Percentiles rank a stretch among this genome's conserved stretches.
phyloP scores from a whole-genome alignment of 2,797 vertebrate genomes.

The Xyrichtys novacula region DNA sequence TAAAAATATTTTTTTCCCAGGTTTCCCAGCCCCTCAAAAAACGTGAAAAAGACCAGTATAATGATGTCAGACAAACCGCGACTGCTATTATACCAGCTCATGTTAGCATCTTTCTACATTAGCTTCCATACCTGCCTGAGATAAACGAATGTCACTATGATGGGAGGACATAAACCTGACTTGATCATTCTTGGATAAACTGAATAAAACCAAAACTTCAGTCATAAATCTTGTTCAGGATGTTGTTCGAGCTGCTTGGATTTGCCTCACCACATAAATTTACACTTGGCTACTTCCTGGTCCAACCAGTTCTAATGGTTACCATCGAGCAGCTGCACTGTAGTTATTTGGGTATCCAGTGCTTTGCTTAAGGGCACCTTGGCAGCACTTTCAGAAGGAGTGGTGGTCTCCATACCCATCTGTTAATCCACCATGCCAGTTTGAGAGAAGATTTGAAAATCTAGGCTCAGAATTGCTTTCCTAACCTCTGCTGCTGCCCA shows the following conservation, averaged over 20 bases:
- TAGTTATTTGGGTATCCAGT: neutral
- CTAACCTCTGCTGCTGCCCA: constrained; percentile 51
- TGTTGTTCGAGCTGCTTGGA: neutral
- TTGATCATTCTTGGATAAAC: no score
- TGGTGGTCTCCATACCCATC: neutral
- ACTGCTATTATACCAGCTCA: no score
- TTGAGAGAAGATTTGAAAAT: constrained; percentile 44
- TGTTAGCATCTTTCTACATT: no score
- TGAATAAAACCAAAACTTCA: no score
- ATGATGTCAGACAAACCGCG: no score
- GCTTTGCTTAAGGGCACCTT: constrained; percentile 38
- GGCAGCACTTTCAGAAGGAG: constrained; percentile 24
- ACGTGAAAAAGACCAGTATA: no score
- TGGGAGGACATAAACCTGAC: no score
- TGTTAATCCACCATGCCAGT: constrained; percentile 22
- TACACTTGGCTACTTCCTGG: neutral
- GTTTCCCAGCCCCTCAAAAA: no score
- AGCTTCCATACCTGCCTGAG: no score
- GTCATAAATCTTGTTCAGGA: neutral
- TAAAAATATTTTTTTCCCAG: no score
- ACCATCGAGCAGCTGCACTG: constrained; percentile 5
- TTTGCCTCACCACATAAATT: neutral
- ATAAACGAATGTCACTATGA: no score
- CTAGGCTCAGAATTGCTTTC: constrained; percentile 41
- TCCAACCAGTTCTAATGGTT: neutral